These are phyloP conservation scores for Ceratothoa steindachneri DNA, from an alignment of 2,888 invertebrate species.

Conservation along the genomic window DNA sequence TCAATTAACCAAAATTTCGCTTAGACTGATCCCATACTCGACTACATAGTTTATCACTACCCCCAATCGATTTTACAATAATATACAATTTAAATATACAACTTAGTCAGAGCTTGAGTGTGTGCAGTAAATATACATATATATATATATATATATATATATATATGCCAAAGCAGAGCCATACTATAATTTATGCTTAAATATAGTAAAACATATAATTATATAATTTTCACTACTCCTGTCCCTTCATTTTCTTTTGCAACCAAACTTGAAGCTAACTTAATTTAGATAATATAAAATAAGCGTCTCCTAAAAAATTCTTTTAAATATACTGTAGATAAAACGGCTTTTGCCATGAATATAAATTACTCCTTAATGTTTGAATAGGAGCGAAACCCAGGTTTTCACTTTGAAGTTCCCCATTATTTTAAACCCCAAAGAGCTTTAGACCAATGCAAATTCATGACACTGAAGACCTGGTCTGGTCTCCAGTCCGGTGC, in stretches of 20 bases:
- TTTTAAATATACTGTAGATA: neutral
- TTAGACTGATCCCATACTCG: too few species aligned
- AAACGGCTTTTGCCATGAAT: neutral
- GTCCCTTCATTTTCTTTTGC: neutral
- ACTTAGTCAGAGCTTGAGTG: too few species aligned
- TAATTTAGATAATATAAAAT: constrained; percentile 8
- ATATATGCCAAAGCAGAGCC: neutral
- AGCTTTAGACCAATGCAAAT: neutral
- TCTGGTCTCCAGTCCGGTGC: too few species aligned
- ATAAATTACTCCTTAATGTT: neutral
- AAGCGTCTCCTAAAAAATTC: neutral
- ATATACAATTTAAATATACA: too few species aligned
- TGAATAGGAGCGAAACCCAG: neutral
- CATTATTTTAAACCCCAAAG: neutral
- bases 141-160: constrained; percentile 14
- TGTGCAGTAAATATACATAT: neutral
- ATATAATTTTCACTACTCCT: neutral
- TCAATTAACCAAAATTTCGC: too few species aligned
- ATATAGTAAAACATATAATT: neutral
- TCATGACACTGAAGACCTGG: too few species aligned
- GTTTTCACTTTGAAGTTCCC: neutral
- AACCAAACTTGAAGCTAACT: constrained; percentile 1
- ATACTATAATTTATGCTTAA: neutral
- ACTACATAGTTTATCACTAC: too few species aligned
- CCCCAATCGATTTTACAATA: too few species aligned